A percentile compares a stretch with the other conserved stretches of the same genome.
These are phyloP conservation scores for Pluvianellus socialis DNA, from an alignment of 2,113 vertebrate species.

Conservation along the genomic window DNA sequence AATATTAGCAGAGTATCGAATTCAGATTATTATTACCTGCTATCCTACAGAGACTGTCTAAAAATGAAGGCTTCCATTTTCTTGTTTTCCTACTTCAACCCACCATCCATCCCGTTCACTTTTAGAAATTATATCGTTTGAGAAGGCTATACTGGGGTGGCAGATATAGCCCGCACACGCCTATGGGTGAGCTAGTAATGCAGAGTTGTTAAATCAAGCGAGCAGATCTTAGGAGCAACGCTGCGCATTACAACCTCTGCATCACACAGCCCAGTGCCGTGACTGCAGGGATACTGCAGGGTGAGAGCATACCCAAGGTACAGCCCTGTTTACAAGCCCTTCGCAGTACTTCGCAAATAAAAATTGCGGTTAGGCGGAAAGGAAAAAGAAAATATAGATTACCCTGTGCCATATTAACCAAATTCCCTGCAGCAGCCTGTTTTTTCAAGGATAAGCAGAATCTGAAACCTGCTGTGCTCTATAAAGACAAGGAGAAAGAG, in stretches of 20 bases:
- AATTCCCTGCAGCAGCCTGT: background rate
- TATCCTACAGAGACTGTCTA: background rate
- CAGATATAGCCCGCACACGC: background rate
- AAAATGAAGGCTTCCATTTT: conserved; percentile 13
- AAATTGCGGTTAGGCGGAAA: background rate
- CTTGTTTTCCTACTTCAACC: conserved; percentile 7
- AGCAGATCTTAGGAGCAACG: conserved; percentile 9
- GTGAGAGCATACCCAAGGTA: background rate
- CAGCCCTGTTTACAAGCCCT: background rate
- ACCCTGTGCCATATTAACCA: background rate
- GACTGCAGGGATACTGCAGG: conserved; percentile 56
- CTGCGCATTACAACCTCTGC: conserved; percentile 48
- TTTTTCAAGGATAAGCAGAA: background rate
- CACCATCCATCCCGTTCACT: background rate
- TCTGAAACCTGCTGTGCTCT: background rate
- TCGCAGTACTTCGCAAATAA: background rate
- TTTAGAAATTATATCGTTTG: background rate
- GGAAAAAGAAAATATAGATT: background rate
- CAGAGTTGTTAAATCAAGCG: conserved; percentile 41
- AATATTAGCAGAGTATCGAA: background rate
- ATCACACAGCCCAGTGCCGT: background rate
- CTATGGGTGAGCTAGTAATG: conserved; percentile 19
- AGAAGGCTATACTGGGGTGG: background rate
- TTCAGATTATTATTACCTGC: conserved; percentile 16
- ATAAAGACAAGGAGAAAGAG: background rate